These are phyloP conservation scores for Aphodius sticticus DNA, from an alignment of 2,888 invertebrate genomes.

Conservation along the genomic window DNA sequence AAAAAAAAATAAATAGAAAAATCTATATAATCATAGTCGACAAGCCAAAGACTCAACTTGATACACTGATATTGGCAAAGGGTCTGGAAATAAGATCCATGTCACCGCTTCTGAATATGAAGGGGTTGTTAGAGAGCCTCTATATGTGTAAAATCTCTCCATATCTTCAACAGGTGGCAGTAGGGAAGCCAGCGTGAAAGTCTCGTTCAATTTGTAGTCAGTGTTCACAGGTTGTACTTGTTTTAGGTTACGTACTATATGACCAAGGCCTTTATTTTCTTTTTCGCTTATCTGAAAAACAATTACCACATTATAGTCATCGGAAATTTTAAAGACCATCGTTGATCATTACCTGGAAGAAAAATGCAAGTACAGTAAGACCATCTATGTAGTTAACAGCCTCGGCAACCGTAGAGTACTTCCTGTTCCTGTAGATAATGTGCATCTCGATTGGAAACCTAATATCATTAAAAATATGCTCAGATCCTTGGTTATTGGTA, in stretches of 20 bases:
- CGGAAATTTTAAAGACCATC: too few relatives aligned
- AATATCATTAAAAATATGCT: conserved; percentile 78
- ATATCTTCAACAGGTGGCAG: conserved; percentile 65
- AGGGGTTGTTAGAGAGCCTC: conserved; percentile 81
- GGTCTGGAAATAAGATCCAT: conserved; percentile 79
- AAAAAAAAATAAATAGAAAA: too few relatives aligned
- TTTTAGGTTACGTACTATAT: conserved; percentile 59
- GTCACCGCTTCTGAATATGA: conserved; percentile 83
- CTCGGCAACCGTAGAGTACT: conserved; percentile 70
- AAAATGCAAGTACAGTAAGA: conserved; percentile 78
- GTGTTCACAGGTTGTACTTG: conserved; percentile 69
- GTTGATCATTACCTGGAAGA: conserved; percentile 70
- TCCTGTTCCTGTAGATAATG: conserved; percentile 78
- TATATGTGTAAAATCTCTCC: conserved; percentile 78
- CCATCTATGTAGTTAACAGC: conserved; percentile 76
- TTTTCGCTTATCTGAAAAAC: conserved; percentile 39
- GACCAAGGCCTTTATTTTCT: conserved; percentile 44
- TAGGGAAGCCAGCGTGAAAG: conserved; percentile 71
- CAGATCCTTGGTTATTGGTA: conserved; percentile 78
- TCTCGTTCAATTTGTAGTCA: conserved; percentile 67
- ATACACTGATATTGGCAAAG: conserved; percentile 73
- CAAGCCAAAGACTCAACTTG: conserved; percentile 61
- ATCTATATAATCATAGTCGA: too few relatives aligned
- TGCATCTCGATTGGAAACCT: conserved; percentile 84
- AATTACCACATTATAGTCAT: too few relatives aligned